These are phyloP conservation scores for Leptopterna dolabrata DNA, from an alignment of 2,888 invertebrate genomes.

Conservation along the genomic window DNA sequence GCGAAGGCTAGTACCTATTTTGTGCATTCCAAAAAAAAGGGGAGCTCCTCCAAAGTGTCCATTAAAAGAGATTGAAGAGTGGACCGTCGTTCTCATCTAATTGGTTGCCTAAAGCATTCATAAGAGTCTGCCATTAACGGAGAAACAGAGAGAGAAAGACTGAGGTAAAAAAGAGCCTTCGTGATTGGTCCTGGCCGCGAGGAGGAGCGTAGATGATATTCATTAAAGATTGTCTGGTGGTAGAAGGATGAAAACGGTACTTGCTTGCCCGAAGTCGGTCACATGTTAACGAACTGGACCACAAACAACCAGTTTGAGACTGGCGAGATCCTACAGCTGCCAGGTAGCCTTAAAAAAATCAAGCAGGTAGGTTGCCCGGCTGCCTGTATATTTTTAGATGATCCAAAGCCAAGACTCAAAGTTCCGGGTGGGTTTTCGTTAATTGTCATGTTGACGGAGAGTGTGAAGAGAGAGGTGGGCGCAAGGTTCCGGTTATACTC, in stretches of 20 bases:
- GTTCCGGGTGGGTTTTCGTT: conserved; percentile 20
- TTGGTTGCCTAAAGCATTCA: conserved; percentile 29
- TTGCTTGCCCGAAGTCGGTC: conserved; percentile 35
- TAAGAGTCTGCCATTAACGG: conserved; percentile 30
- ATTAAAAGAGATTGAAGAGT: conserved; percentile 33
- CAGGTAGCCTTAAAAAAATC: background rate
- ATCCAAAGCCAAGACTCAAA: background rate
- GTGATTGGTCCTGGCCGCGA: background rate
- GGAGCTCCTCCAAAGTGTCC: conserved; percentile 9
- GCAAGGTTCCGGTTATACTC: background rate
- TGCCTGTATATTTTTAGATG: conserved; percentile 25
- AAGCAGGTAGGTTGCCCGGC: background rate
- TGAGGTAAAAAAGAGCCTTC: background rate
- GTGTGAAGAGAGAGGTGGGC: background rate
- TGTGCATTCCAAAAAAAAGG: conserved; percentile 1
- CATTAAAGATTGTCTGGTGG: conserved; percentile 36
- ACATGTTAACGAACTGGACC: conserved; percentile 37
- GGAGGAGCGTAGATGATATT: conserved; percentile 30
- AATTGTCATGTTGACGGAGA: conserved; percentile 11
- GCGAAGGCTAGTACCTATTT: background rate
- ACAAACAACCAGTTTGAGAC: conserved; percentile 39
- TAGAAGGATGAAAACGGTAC: conserved; percentile 14
- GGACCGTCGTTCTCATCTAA: conserved; percentile 14
- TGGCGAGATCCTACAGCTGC: background rate
- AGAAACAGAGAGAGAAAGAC: conserved; percentile 23